Conservation (phyloP, 2,113 vertebrate species). For the Larimichthys polyactis region DNA sequence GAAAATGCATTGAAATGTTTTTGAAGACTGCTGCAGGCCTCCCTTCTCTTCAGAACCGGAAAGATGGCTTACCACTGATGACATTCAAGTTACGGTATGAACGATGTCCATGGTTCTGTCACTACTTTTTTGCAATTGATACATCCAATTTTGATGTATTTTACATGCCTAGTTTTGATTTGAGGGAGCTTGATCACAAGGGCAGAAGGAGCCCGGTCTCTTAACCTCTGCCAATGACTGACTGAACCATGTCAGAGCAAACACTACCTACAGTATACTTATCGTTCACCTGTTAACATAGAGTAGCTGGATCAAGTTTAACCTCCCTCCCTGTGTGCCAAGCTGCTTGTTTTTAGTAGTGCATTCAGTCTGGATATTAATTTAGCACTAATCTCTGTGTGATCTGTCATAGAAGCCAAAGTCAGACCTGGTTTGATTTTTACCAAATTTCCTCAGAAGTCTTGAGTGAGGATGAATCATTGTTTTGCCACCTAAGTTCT, state of each 20-base stretch:
- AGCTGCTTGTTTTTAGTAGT: neutral
- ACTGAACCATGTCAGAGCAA: slow-evolving; percentile 35
- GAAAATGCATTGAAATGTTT: slow-evolving; percentile 26
- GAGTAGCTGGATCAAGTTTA: slow-evolving; percentile 43
- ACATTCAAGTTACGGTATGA: slow-evolving; percentile 30
- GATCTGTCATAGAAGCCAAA: slow-evolving; percentile 33
- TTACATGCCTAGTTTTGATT: slow-evolving; percentile 28
- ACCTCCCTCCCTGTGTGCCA: slow-evolving; percentile 43
- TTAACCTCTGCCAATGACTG: slow-evolving; percentile 34
- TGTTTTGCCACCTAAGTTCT: slow-evolving; percentile 43
- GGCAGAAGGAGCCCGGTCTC: slow-evolving; percentile 15
- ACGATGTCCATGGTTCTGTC: slow-evolving; percentile 27
- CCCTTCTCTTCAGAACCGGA: slow-evolving; percentile 27
- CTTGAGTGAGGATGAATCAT: slow-evolving; percentile 10
- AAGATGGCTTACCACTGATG: slow-evolving; percentile 17
- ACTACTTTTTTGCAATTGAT: slow-evolving; percentile 38
- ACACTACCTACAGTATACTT: slow-evolving; percentile 10
- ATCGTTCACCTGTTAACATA: slow-evolving; percentile 24
- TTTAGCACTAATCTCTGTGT: slow-evolving; percentile 30
- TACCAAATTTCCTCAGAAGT: slow-evolving; percentile 12
- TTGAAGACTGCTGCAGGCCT: slow-evolving; percentile 38
- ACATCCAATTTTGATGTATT: slow-evolving; percentile 14
- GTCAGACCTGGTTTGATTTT: slow-evolving; percentile 18
- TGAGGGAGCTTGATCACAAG: slow-evolving; percentile 22
- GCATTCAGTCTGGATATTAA: slow-evolving; percentile 8